phyloP scores from a whole-genome alignment of 2,113 vertebrate genomes.

The Chionis minor region DNA sequence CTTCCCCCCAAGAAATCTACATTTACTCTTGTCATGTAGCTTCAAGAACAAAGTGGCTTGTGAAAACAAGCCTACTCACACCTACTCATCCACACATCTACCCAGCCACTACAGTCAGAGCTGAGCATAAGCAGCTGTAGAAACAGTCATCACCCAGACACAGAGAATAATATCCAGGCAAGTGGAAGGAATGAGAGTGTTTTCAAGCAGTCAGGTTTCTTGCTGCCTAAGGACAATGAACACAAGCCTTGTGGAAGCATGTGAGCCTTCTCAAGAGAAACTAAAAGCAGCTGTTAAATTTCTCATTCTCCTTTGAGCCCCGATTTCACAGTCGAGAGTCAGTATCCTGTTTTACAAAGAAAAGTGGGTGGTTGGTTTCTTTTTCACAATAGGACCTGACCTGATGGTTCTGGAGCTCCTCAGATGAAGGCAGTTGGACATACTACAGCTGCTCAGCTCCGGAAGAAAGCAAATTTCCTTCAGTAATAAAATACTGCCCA shows the following conservation, averaged over 20 bases:
- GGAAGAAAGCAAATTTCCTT: neutral
- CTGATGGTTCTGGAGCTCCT: slow-evolving; percentile 36
- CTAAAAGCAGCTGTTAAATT: slow-evolving; percentile 53
- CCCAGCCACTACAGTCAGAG: neutral
- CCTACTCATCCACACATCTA: neutral
- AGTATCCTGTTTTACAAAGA: slow-evolving; percentile 40
- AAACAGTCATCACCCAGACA: neutral
- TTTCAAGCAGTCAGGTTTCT: slow-evolving; percentile 42
- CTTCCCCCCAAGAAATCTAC: neutral
- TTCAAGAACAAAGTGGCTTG: neutral
- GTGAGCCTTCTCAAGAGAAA: slow-evolving; percentile 10
- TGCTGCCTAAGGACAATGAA: neutral
- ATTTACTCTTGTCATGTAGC: neutral
- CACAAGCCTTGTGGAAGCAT: neutral
- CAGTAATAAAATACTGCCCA: slow-evolving; percentile 23
- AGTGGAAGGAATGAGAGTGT: neutral
- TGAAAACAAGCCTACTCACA: neutral
- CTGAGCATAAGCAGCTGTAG: neutral
- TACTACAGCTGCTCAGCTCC: neutral
- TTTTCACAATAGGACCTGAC: slow-evolving; percentile 6
- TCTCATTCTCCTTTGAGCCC: slow-evolving; percentile 1
- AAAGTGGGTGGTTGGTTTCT: neutral
- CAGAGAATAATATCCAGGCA: neutral
- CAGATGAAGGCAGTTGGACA: neutral
- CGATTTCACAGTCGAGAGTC: slow-evolving; percentile 33